These are phyloP conservation scores for Panorpa germanica DNA, from an alignment of 2,888 invertebrate genomes.

Conservation along the genomic window DNA sequence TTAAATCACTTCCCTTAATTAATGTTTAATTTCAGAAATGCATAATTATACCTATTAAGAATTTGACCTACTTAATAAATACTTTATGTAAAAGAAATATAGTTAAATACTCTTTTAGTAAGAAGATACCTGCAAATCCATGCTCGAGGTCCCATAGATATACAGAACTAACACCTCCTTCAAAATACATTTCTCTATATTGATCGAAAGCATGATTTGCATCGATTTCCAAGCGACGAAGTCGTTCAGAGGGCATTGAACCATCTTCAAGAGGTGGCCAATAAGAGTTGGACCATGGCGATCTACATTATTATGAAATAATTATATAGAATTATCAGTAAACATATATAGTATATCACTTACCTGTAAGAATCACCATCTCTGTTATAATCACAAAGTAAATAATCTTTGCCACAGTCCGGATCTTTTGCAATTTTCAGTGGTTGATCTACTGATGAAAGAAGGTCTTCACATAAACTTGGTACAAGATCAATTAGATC, in stretches of 20 bases:
- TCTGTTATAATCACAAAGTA: slow-evolving; percentile 96
- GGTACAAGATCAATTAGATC: slow-evolving; percentile 96
- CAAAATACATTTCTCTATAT: slow-evolving; percentile 98
- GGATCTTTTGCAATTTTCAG: slow-evolving; percentile 93
- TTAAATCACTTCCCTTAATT: background rate
- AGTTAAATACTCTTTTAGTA: slow-evolving; percentile 4
- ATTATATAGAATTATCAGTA: background rate
- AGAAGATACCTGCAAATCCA: slow-evolving; percentile 72
- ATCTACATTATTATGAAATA: slow-evolving; percentile 36
- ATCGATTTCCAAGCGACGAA: slow-evolving; percentile 90
- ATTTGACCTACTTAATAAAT: slow-evolving; percentile 4
- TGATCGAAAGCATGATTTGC: slow-evolving; percentile 98
- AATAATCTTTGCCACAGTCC: slow-evolving; percentile 88
- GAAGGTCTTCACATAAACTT: slow-evolving; percentile 84
- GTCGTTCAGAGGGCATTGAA: slow-evolving; percentile 90
- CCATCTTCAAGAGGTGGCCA: slow-evolving; percentile 97
- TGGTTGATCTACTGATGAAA: slow-evolving; percentile 96
- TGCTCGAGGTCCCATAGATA: slow-evolving; percentile 99
- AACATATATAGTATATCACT: no score
- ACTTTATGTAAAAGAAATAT: slow-evolving; percentile 6
- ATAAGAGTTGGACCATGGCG: slow-evolving; percentile 98
- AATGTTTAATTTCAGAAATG: background rate
- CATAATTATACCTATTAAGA: slow-evolving; percentile 1
- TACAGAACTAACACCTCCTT: slow-evolving; percentile 97
- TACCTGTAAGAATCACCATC: slow-evolving; percentile 95